phyloP scores from a whole-genome alignment of 2,888 invertebrate species.

The Taphrorychus bicolor region DNA sequence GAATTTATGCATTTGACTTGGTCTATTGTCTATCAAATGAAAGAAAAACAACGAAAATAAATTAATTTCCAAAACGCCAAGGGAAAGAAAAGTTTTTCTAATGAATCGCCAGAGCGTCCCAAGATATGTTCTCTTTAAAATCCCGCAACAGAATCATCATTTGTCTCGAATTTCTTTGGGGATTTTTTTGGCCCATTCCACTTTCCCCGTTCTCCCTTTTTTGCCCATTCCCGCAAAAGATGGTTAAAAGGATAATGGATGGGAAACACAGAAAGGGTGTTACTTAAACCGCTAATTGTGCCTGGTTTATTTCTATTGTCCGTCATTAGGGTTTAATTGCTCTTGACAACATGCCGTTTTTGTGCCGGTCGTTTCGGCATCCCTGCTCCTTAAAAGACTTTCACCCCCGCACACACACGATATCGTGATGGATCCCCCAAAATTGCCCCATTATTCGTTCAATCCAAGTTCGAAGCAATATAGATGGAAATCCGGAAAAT shows the following conservation, averaged over 20 bases:
- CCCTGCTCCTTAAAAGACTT: too few relatives aligned
- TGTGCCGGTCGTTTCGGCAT: too few relatives aligned
- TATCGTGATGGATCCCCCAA: neutral
- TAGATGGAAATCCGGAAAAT: conserved; percentile 24
- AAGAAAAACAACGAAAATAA: too few relatives aligned
- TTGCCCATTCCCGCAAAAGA: conserved; percentile 16
- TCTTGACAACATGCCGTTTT: too few relatives aligned
- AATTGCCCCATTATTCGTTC: neutral
- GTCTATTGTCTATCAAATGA: too few relatives aligned
- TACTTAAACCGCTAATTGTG: conserved; percentile 27
- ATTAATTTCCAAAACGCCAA: neutral
- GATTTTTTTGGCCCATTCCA: conserved; percentile 11
- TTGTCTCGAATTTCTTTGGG: neutral
- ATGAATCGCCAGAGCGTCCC: neutral
- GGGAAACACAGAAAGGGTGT: conserved; percentile 28
- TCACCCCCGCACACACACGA: too few relatives aligned
- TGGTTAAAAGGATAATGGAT: conserved; percentile 29
- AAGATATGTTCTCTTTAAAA: neutral
- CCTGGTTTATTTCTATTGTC: neutral
- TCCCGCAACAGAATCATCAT: conserved; percentile 3
- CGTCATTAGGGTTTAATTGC: too few relatives aligned
- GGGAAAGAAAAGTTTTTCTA: neutral
- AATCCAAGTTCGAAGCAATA: conserved; percentile 10
- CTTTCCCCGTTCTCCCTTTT: conserved; percentile 20
- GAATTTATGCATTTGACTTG: neutral